Percentiles rank a stretch among this genome's conserved stretches.
Conservation (phyloP, 2,888 invertebrate species). For the Marasmarcha lunaedactyla region DNA sequence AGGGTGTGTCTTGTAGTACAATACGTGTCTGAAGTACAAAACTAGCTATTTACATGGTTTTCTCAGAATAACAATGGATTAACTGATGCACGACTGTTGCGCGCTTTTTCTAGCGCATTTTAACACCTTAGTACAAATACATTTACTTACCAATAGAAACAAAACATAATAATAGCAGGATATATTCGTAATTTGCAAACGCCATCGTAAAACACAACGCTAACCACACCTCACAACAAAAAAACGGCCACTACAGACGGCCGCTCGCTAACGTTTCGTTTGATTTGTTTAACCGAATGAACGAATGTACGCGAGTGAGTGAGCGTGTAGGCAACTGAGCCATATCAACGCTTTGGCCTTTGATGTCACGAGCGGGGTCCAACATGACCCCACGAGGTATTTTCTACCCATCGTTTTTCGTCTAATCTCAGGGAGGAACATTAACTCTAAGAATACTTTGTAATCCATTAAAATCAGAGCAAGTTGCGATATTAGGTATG, state of each 20-base stretch:
- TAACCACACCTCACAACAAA: conserved; percentile 20
- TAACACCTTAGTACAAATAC: too few species aligned
- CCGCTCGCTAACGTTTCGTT: conserved; percentile 14
- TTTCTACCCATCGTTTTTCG: too few species aligned
- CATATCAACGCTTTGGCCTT: too few species aligned
- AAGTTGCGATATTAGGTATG: too few species aligned
- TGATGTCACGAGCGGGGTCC: too few species aligned
- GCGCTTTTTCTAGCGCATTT: too few species aligned
- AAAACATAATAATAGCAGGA: conserved; percentile 27
- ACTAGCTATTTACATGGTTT: background rate
- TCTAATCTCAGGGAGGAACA: too few species aligned
- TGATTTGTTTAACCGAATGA: conserved; percentile 1
- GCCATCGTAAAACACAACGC: conserved; percentile 27
- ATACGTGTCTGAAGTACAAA: background rate
- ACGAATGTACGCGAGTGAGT: too few species aligned
- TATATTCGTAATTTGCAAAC: conserved; percentile 25
- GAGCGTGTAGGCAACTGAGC: too few species aligned
- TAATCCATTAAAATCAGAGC: too few species aligned
- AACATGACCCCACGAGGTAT: too few species aligned
- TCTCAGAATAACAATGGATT: background rate
- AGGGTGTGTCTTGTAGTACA: background rate
- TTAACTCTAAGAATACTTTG: too few species aligned
- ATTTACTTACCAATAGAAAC: conserved; percentile 33
- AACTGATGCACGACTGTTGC: background rate
- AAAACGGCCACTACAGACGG: conserved; percentile 11